Evolutionary conservation across 2,888 invertebrate species (phyloP), one percentile per base, ranked within the genome.

Genomic region (Orchesellides sinensis): DNA sequence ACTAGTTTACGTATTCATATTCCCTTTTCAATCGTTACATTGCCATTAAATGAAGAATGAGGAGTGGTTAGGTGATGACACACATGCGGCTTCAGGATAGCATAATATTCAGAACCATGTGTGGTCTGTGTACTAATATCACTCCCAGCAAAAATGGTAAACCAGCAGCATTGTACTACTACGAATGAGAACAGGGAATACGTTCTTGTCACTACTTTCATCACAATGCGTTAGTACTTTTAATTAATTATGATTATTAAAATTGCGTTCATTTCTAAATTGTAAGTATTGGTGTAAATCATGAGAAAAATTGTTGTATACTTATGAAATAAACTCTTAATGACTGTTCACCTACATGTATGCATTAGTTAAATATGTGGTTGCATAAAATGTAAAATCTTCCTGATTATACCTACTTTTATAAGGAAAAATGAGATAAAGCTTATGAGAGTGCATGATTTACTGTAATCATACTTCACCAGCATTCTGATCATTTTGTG

Each of bases 1-100:
- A 74, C 74, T 74, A 74, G 74, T 74, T 74, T 65, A 70, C 56
- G 25, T 56, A 21, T 32, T 32, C 17, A 17, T 49, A 19, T 49
- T 49, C 49, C 17, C 21, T 49, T 56, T 56, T 59, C 19, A 32
- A 40, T 40, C 40, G 40, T 54, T 54, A 29, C 63, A 63, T 8
- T 59, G 54, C 27, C 61, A 61, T 6, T 5, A 56, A 4, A 56
- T 4, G 14, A 56, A 14, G 1, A 56, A 56, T 40, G 40, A 56
- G 19, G 56, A 17, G 56, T 4, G 14, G 56, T 25, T 23, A 21
- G 32, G 35, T 40, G 63, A 63, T 63, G 63, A 63, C 63, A 63
- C 21, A 63, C 63, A 59, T 59, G 59, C 17, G 59, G 59, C 21
- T 63, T 49, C n/a, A 17, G 21, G 17, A 2, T 17, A n/a, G 21